Base-by-base conservation (phyloP, 2,113 vertebrate genomes). In the Lophotis ruficrista region DNA sequence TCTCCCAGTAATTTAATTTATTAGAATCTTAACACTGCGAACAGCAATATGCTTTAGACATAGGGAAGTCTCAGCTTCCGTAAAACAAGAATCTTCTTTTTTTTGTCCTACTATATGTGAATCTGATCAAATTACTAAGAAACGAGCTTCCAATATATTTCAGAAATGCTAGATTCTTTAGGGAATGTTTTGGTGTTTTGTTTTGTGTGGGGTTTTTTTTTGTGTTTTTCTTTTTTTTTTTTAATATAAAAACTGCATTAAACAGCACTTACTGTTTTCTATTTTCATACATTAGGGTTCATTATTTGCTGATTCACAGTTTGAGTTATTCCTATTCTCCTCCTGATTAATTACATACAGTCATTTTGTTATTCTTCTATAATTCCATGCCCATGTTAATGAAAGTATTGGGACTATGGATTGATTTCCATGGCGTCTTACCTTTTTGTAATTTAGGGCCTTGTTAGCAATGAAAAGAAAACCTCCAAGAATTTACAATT, bases 41-140 rank as follows among this genome's bases (percentile, higher is more conserved):
- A 56, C 35, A 90, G 24, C 14, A 83, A 31, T 84, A 12, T 90
- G 30, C 76, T 95, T 91, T 81, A 87, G 56, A 73, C 18, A 47
- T 66, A 35, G 72, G 50, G 48, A 95, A 93, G 6, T 23, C 72
- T 96, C 71, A 60, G 72, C 96, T 97, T 97, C 91, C 98, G 97
- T 97, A 97, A 97, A 97, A 87, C 41, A 41, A 41, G 12, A 41
- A 41, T 41, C 41, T 41, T 41, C 6, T 41, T 41, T 41, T 41
- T 41, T 41, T 41, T 41, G n/a, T n/a, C n/a, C 83, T 93, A 37
- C 94, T 97, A 76, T 93, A 73, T 43, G 75, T 95, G 82, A 94
- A 80, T 93, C 98, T 97, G 89, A 98, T 98, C 93, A 97, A 98
- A 97, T 98, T 97, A 97, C 96, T 96, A 97, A 97, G 93, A 97